Base-by-base conservation (phyloP, 2,797 vertebrate genomes). In the Scyliorhinus canicula region DNA sequence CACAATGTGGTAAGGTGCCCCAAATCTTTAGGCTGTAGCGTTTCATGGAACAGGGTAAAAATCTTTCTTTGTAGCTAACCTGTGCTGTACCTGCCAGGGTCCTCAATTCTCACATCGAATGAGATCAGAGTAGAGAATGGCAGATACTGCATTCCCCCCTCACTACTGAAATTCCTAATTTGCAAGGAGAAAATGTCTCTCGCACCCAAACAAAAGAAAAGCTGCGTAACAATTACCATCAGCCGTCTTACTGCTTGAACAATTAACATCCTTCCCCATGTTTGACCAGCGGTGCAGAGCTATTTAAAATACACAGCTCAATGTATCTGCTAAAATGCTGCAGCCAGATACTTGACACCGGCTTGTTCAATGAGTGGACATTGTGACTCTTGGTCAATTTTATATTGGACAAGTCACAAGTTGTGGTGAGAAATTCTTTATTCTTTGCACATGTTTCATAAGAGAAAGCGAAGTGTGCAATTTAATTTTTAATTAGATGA, bases 401-500 rank as follows among this genome's bases (percentile, higher is more conserved):
- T 40, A 90, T 44, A 65, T 40, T 91, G 88, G 40, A 91, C n/a
- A 91, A 65, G 57, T 40, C 57, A 63, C 0, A 65, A 65, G 57
- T 26, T 82, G n/a, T 65, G 19, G 88, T 26, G 88, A 91, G 88
- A 65, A 57, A 65, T 91, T 44, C 31, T 44, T 44, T 63, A 40
- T 21, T 57, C 47, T 50, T 60, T 57, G 50, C 31, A 55, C 31
- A n/a, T 65, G 57, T 44, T 91, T 91, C 44, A 24, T 91, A 44
- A 65, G 86, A 90, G 86, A 65, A 91, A 24, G 88, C n/a, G 44
- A 91, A 65, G 57, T 63, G 88, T 65, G 88, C 57, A 65, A 65
- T 91, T 91, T 91, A 44, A 40, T 63, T n/a, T 91, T 91, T 91
- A 91, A 91, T 91, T 91, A 91, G n/a, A 60, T 91, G 57, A 91